These are phyloP conservation scores for Stercorarius parasiticus DNA, from an alignment of 2,113 vertebrate genomes.

Conservation along the genomic window DNA sequence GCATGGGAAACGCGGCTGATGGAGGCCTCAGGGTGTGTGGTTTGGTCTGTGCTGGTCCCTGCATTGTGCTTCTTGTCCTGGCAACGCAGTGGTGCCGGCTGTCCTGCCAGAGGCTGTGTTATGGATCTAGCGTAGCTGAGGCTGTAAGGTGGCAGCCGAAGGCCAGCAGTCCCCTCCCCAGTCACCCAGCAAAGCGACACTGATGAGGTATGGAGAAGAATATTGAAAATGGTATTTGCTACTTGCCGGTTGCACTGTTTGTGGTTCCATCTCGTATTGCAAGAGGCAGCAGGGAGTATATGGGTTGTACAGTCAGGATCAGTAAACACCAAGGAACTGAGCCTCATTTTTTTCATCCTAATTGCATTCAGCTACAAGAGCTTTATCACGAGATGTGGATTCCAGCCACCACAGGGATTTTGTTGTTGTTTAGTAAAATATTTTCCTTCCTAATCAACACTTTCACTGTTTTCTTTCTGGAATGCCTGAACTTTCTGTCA, in stretches of 20 bases:
- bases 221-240: not conserved
- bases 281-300: rapidly evolving
- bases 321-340: not conserved
- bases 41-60: rapidly evolving
- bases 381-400: not conserved
- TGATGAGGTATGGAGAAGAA: rapidly evolving
- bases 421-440: not conserved
- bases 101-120: no score
- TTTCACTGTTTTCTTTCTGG: not conserved
- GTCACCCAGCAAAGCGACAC: not conserved
- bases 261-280: not conserved
- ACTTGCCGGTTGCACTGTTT: no score
- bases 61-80: rapidly evolving
- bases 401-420: not conserved
- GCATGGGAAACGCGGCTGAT: not conserved
- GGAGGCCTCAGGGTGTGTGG: rapidly evolving
- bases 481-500: not conserved
- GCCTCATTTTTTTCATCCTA: not conserved
- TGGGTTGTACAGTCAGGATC: not conserved
- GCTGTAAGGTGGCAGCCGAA: not conserved
- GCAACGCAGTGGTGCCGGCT: rapidly evolving
- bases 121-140: rapidly evolving
- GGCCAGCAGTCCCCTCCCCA: rapidly evolving
- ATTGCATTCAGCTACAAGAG: not conserved
- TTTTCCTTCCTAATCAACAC: not conserved